phyloP scores from a whole-genome alignment of 2,113 vertebrate genomes.

The Lontra canadensis region DNA sequence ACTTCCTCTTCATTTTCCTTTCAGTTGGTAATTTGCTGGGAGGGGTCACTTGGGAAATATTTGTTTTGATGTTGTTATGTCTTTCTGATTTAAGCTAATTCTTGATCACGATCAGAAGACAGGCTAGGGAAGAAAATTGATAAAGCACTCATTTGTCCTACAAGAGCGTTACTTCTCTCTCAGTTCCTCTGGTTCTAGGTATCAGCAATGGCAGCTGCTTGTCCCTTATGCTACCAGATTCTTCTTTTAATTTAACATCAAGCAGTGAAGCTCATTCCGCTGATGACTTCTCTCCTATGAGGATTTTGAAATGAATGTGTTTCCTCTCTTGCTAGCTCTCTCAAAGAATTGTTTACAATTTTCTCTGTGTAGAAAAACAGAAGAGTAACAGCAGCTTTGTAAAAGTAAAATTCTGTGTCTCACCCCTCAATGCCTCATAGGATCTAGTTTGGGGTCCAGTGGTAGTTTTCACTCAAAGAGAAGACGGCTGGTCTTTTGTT shows the following conservation, averaged over 20 bases:
- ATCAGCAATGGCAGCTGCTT: neutral
- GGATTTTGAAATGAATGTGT: neutral
- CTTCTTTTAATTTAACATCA: neutral
- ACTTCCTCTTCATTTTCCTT: slow-evolving; percentile 23
- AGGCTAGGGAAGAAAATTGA: neutral
- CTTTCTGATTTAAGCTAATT: neutral
- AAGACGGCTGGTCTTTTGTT: neutral
- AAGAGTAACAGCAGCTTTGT: neutral
- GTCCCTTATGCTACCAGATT: neutral
- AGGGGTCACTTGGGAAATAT: neutral
- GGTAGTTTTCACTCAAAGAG: neutral
- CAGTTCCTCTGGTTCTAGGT: neutral
- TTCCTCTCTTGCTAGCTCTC: neutral
- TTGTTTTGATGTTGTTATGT: slow-evolving; percentile 19
- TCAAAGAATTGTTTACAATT: neutral
- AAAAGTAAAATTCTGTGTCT: neutral
- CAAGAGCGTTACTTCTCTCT: neutral
- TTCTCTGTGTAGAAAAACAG: neutral
- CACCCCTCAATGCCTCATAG: neutral
- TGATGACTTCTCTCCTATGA: neutral
- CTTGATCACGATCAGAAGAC: neutral
- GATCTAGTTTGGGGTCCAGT: neutral
- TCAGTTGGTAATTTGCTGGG: neutral
- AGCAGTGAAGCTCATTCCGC: neutral
- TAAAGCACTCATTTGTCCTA: neutral